Evolutionary conservation across 2,888 invertebrate genomes (phyloP), one percentile per base, ranked within the genome.

Genomic region (Ormyrus thymus): DNA sequence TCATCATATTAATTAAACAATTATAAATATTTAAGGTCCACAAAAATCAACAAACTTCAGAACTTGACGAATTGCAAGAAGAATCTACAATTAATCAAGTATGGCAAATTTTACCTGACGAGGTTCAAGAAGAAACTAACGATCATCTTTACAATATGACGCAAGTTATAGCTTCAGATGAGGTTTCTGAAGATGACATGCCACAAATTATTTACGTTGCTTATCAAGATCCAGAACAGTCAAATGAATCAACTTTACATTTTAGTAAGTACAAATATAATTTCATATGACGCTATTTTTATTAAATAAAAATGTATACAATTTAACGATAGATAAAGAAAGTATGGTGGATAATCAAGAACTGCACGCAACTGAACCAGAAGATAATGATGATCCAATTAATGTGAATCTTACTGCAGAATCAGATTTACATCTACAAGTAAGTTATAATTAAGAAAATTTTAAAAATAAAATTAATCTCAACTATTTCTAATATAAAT

Each of bases 201-300:
- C 90, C 90, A 48, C 91, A 92, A 83, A 91, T 92, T 74, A 90
- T 92, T 79, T 92, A 92, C 80, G 90, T 92, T 0, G 90, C 91
- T 2, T 92, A 92, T 83, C 90, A 91, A 81, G 91, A 91, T 83
- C 88, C 90, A 15, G 87, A 90, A 77, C 89, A 91, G 82, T 89
- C 90, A 5, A 87, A 88, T 81, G 90, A 90, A 75, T 86, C 90
- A 76, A 90, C 91, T 1, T 84, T 91, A 70, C 88, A 89, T 79
- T 86, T 89, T 46, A 87, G 89, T 87, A 84, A 79, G 69, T 15
- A 29, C 29, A 29, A 29, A 29, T 4, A 29, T 29, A 74, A 59
- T 76, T 56, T 29, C 46, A 69, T 50, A 65, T 59, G 29, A 29
- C 2, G 29, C 29, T 29, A 4, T 10, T 66, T 66, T 62, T 55